Evolutionary conservation across 2,797 vertebrate genomes (phyloP).

Genomic region (Oreochromis mossambicus): DNA sequence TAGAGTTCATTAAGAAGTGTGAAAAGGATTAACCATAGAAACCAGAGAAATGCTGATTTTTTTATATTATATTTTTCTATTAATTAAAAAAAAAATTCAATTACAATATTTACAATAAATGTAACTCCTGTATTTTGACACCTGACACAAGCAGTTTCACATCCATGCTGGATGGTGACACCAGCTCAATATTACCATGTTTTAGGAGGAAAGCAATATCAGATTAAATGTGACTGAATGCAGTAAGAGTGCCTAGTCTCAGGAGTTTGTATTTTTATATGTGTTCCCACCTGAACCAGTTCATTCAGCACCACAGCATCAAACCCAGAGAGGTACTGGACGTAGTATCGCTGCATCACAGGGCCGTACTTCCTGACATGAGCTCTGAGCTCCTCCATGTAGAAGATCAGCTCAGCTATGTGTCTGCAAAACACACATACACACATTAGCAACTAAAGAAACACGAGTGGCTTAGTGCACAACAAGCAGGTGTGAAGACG

Average conservation of each 20-base stretch:
- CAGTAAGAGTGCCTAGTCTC: neutral
- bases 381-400: conserved; percentile 97
- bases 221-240: neutral
- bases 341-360: conserved; percentile 97
- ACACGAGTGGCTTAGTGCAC: neutral
- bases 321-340: conserved; percentile 96
- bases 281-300: conserved; percentile 86
- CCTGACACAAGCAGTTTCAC: neutral
- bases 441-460: neutral
- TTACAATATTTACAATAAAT: neutral
- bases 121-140: rapidly evolving
- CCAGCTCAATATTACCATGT: neutral
- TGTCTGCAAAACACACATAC: conserved; percentile 74
- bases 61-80: neutral
- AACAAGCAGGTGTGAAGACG: neutral
- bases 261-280: neutral
- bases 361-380: conserved; percentile 95
- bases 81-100: too few species aligned
- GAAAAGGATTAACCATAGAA: neutral
- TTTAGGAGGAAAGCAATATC: neutral
- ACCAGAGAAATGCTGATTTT: rapidly evolving
- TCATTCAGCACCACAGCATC: conserved; percentile 98
- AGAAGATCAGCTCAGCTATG: conserved; percentile 97
- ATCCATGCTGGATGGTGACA: neutral
- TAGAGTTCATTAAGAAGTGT: neutral